Evolutionary conservation across 2,888 invertebrate species (phyloP).

Genomic region (Anoplius nigerrimus): DNA sequence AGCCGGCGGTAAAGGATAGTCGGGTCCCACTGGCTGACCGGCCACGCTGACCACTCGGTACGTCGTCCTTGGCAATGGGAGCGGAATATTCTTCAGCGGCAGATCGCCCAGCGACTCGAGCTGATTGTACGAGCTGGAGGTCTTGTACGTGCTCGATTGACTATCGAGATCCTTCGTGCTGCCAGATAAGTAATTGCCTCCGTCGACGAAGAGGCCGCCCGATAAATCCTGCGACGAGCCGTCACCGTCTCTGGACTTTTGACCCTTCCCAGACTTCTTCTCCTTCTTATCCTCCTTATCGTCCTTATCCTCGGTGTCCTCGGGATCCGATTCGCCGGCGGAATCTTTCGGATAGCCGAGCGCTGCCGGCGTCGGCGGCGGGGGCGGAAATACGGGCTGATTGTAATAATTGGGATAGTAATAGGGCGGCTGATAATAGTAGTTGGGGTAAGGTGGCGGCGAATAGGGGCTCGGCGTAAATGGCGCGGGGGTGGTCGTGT

Average conservation of each 20-base stretch:
- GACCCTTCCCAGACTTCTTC: constrained; percentile 32
- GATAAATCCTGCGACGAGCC: constrained; percentile 15
- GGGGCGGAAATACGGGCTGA: constrained; percentile 57
- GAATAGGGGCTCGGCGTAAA: constrained; percentile 39
- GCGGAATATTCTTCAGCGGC: constrained; percentile 40
- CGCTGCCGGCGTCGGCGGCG: constrained; percentile 49
- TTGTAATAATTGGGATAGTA: constrained; percentile 64
- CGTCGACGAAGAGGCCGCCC: constrained; percentile 63
- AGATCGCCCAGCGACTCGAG: constrained; percentile 54
- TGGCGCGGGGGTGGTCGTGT: constrained; percentile 32
- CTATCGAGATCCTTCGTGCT: constrained; percentile 64
- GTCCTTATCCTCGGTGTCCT: constrained; percentile 38
- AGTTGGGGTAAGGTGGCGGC: constrained; percentile 58
- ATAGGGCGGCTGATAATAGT: constrained; percentile 63
- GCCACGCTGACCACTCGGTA: constrained; percentile 65
- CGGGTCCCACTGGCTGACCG: constrained; percentile 59
- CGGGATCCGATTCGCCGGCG: constrained; percentile 35
- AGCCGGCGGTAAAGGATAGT: constrained; percentile 56
- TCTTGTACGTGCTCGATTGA: constrained; percentile 63
- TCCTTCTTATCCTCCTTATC: constrained; percentile 13
- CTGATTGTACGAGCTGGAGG: constrained; percentile 59
- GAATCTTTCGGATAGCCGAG: constrained; percentile 24
- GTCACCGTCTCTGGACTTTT: constrained; percentile 54
- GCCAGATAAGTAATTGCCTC: constrained; percentile 63
- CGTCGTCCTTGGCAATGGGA: constrained; percentile 50